Percentiles rank a stretch among this genome's conserved stretches.
phyloP scores from a whole-genome alignment of 1,140 invertebrate species.

The Meteorus sp. region DNA sequence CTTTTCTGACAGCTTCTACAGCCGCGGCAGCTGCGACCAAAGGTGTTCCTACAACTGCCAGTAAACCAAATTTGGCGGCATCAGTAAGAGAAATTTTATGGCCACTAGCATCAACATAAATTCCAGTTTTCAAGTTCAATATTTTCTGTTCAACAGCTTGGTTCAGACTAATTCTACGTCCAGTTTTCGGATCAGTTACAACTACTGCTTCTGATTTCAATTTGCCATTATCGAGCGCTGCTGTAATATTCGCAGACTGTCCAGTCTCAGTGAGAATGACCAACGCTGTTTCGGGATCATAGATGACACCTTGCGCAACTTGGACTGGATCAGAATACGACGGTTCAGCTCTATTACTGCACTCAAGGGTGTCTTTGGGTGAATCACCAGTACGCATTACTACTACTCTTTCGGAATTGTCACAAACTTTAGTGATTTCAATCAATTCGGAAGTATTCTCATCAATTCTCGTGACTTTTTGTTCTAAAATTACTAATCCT shows the following conservation, averaged over 20 bases:
- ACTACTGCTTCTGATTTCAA: conserved; percentile 70
- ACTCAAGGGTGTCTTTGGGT: conserved; percentile 54
- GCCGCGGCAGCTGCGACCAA: conserved; percentile 65
- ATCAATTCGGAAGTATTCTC: conserved; percentile 61
- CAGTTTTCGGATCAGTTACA: conserved; percentile 75
- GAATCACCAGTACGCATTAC: conserved; percentile 60
- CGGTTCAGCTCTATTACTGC: conserved; percentile 57
- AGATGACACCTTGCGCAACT: conserved; percentile 70
- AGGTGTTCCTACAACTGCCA: conserved; percentile 72
- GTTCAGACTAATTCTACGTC: conserved; percentile 69
- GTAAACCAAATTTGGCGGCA: conserved; percentile 73
- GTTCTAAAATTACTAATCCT: conserved; percentile 67
- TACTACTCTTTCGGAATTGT: conserved; percentile 69
- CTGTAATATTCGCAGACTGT: conserved; percentile 69
- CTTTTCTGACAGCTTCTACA: conserved; percentile 60
- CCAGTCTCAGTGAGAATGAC: conserved; percentile 73
- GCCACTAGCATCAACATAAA: conserved; percentile 68
- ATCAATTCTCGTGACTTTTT: conserved; percentile 54
- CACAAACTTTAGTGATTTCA: conserved; percentile 65
- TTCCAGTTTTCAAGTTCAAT: conserved; percentile 72
- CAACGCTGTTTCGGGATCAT: conserved; percentile 72
- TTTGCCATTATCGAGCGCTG: conserved; percentile 69
- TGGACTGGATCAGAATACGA: conserved; percentile 69
- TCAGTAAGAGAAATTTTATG: conserved; percentile 71
- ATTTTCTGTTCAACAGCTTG: conserved; percentile 78